These are phyloP conservation scores for Cheilosia urbana DNA, from an alignment of 2,888 invertebrate genomes.

Conservation along the genomic window DNA sequence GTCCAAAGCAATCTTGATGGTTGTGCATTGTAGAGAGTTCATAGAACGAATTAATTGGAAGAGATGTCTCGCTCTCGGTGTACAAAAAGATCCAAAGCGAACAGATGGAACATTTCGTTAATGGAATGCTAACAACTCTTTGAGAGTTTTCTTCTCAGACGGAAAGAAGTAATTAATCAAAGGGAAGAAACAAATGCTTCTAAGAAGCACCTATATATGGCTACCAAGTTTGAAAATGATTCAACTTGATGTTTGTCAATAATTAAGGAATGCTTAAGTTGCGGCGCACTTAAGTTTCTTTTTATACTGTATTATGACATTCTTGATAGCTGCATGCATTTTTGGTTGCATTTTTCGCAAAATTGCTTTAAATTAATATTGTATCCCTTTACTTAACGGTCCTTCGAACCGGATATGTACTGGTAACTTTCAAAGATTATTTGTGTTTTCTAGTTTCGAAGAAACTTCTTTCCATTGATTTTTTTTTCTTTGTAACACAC, in stretches of 20 bases:
- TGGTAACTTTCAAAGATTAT: too few species aligned
- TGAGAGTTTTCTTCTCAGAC: conserved; percentile 36
- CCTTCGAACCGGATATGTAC: too few species aligned
- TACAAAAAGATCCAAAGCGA: conserved; percentile 49
- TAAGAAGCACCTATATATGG: conserved; percentile 38
- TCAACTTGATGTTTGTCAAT: background rate
- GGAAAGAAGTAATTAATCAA: conserved; percentile 38
- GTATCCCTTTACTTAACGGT: too few species aligned
- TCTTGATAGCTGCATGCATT: too few species aligned
- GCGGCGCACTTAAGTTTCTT: too few species aligned
- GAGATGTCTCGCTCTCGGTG: conserved; percentile 49
- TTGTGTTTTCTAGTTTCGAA: too few species aligned
- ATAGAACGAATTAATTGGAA: conserved; percentile 67
- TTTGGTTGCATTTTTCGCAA: too few species aligned
- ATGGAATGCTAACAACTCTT: conserved; percentile 68
- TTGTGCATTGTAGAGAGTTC: conserved; percentile 31
- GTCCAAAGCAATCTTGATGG: conserved; percentile 16
- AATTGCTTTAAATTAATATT: too few species aligned
- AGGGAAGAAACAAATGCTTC: conserved; percentile 37
- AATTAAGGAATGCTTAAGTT: background rate
- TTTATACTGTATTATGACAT: too few species aligned
- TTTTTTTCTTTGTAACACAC: too few species aligned
- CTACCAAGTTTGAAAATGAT: conserved; percentile 4
- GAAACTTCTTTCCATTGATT: too few species aligned
- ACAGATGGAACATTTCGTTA: conserved; percentile 66